Conservation (phyloP, 1,140 invertebrate species). For the Drosophila aff. region DNA sequence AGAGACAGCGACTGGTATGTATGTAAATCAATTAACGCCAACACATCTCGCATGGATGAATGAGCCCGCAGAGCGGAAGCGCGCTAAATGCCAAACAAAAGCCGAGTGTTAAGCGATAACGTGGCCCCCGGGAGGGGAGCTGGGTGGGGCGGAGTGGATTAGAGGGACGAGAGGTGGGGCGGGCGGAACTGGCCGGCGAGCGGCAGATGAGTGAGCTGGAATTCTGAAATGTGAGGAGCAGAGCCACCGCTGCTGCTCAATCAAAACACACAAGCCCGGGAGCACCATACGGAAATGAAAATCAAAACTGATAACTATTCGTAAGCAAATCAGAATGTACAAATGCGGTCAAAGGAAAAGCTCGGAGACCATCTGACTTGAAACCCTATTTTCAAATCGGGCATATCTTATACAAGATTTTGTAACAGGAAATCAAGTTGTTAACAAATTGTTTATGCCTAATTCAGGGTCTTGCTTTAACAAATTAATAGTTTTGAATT, state of each 20-base stretch:
- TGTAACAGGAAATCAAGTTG: not conserved
- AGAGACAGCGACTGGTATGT: slow-evolving; percentile 4
- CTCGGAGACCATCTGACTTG: not conserved
- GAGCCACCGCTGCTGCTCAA: slow-evolving; percentile 16
- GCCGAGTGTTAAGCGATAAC: slow-evolving; percentile 59
- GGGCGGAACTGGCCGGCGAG: slow-evolving; percentile 12
- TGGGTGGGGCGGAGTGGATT: not conserved
- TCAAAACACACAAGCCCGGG: slow-evolving; percentile 52
- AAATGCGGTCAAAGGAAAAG: slow-evolving; percentile 18
- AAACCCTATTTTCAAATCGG: not conserved
- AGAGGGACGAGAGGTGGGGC: not conserved
- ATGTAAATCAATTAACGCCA: slow-evolving; percentile 59
- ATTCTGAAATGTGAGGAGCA: slow-evolving; percentile 63
- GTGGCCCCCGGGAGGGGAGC: slow-evolving; percentile 15
- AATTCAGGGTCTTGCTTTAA: not conserved
- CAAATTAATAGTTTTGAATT: not conserved
- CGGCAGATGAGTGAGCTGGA: slow-evolving; percentile 26
- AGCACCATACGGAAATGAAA: slow-evolving; percentile 27
- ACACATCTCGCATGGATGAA: slow-evolving; percentile 35
- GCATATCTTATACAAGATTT: not conserved
- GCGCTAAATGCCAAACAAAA: slow-evolving; percentile 63
- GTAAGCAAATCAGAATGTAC: not conserved
- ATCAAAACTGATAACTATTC: slow-evolving; percentile 11
- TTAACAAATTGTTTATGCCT: not conserved
- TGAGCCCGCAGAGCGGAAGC: slow-evolving; percentile 66